Base-by-base conservation (phyloP, 2,797 vertebrate species). In the Phyllotis vaccarum region DNA sequence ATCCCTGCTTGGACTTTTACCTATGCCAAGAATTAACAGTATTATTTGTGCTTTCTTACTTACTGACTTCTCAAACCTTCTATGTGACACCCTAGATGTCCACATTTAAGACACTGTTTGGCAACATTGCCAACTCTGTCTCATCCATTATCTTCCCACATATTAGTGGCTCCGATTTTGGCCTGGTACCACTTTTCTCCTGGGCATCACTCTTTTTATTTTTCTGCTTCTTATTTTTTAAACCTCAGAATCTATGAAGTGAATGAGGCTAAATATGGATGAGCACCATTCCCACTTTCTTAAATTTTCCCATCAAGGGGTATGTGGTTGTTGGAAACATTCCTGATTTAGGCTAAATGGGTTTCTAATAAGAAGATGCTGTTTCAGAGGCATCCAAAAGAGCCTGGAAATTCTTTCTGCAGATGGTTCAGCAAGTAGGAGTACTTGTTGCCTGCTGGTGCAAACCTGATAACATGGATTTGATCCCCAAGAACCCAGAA, bases 161-260 rank as follows among this genome's bases (percentile, higher is more conserved):
- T 49, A 49, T n/a, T 52, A 56, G 58, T 72, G 52, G 12, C 21
- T 43, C 81, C 79, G 62, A 11, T n/a, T 43, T 89, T 82, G 58
- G 19, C 52, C 52, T 34, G 0, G 40, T 78, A 46, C 10, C 86
- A 46, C 66, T 92, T 81, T 81, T 87, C 79, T 75, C 80, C 75
- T 56, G 54, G 29, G 13, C 19, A 89, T 90, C 37, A 62, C 62
- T 56, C 40, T 76, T 54, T 17, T 74, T 31, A 10, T 68, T 91
- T 95, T 79, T 9, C 16, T 54, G 27, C 4, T 54, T 14, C 5
- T 83, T 86, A 3, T 86, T 82, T 52, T 86, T 82, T 27, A 89
- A 92, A 58, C 54, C 52, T 89, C 17, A 60, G n/a, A 78, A 37
- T 89, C 31, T 86, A 75, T 54, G 93, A 89, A 96, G 24, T 7